Conservation (phyloP, 2,797 vertebrate species). For the Antennarius maculatus region DNA sequence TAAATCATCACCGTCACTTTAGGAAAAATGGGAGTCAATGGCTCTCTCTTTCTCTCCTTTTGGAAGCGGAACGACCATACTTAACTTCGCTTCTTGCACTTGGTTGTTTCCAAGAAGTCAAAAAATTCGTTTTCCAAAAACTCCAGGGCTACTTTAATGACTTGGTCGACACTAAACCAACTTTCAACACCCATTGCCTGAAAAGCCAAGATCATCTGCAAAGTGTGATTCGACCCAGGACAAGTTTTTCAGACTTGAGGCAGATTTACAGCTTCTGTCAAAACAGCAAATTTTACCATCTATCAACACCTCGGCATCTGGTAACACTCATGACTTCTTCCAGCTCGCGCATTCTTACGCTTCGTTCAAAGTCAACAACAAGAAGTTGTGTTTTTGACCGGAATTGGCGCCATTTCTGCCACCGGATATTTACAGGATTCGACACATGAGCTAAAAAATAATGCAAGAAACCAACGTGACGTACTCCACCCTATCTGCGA, state of each 20-base stretch:
- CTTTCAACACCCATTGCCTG: neutral
- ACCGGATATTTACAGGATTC: conserved; percentile 15
- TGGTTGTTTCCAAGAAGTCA: neutral
- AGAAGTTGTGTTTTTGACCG: neutral
- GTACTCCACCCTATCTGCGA: conserved; percentile 2
- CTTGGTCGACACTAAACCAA: neutral
- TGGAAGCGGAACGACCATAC: neutral
- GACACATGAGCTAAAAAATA: neutral
- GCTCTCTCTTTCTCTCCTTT: neutral
- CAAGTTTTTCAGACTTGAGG: neutral
- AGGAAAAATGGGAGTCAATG: no score
- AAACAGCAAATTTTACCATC: neutral
- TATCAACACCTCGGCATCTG: conserved; percentile 12
- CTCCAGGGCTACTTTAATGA: neutral
- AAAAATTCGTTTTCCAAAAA: neutral
- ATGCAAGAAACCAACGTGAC: conserved; percentile 30
- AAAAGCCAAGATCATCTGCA: neutral
- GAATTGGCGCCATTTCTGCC: neutral
- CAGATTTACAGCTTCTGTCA: conserved; percentile 3
- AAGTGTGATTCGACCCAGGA: neutral
- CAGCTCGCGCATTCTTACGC: neutral
- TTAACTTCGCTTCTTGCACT: neutral
- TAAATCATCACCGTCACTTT: no score
- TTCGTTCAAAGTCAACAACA: conserved; percentile 13
- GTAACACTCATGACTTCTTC: neutral